Percentiles rank a stretch among this genome's conserved stretches.
These are phyloP conservation scores for Crotalus tigris DNA, from an alignment of 2,113 vertebrate genomes.

Conservation along the genomic window DNA sequence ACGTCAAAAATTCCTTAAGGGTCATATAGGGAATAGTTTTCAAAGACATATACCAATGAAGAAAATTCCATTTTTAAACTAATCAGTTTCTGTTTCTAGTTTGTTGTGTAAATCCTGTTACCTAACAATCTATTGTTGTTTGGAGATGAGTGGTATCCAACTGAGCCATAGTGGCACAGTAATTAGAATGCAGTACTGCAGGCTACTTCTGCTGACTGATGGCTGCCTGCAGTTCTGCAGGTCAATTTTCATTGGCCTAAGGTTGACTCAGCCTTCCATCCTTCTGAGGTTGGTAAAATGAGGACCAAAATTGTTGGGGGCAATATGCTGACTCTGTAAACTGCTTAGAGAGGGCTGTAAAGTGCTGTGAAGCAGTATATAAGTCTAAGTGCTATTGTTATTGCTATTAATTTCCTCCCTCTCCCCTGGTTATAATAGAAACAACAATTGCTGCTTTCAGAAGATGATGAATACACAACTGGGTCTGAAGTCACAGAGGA, in stretches of 20 bases:
- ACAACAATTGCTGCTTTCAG: conserved; percentile 88
- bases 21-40: not conserved
- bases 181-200: too few relatives aligned
- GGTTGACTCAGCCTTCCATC: too few relatives aligned
- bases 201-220: too few relatives aligned
- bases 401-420: not conserved
- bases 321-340: too few relatives aligned
- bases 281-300: too few relatives aligned
- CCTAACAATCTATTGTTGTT: not conserved
- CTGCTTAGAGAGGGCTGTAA: too few relatives aligned
- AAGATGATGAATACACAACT: conserved; percentile 97
- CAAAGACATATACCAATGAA: not conserved
- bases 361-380: too few relatives aligned
- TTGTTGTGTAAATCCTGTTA: not conserved
- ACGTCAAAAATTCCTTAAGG: not conserved
- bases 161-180: too few relatives aligned
- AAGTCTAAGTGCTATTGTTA: too few relatives aligned
- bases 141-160: not conserved
- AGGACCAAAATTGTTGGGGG: too few relatives aligned
- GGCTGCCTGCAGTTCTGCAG: too few relatives aligned
- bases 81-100: not conserved
- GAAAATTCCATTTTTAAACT: not conserved
- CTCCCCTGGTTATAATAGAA: conserved; percentile 67
- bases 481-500: conserved; percentile 98
- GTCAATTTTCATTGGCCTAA: too few relatives aligned